Evolutionary conservation across 2,888 invertebrate species (phyloP), one percentile per base, ranked within the genome.

Genomic region (Chloroclysta siterata): DNA sequence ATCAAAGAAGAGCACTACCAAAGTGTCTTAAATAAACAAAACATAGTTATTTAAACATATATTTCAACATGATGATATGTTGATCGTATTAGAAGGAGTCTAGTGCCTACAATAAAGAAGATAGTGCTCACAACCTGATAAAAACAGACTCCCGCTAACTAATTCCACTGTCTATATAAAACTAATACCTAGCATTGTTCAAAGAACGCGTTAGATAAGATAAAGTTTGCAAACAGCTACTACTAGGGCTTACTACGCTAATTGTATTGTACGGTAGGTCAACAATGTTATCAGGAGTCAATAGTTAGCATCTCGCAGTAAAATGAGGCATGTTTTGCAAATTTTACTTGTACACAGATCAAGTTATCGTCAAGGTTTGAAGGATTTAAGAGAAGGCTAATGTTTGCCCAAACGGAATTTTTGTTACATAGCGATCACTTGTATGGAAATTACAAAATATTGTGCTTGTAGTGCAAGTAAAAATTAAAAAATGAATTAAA

Each of bases 141-240:
- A 22, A 53, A 41, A 48, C n/a, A 29, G 22, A 36, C 41, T 48
- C 62, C 46, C 52, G 53, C 47, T 4, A 13, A 15, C 15, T 60
- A 53, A 48, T 41, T 11, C 53, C 15, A 53, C 29, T 15, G 17
- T 29, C 48, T 50, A 41, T 29, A 42, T 17, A 60, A 47, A 48
- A 53, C 13, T 6, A 39, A 59, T 42, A 22, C 41, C 29, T 62
- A 39, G 41, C 56, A 51, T 63, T 58, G 54, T 59, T 51, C 33
- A 59, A 50, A 54, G 42, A 46, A 46, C 11, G 62, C 33, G 29
- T 39, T n/a, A 59, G 63, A 59, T 63, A 47, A 63, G 58, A 54
- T 47, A 58, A 28, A n/a, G 17, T 46, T 44, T 22, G 14, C 44
- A 48, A 42, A 39, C 28, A 39, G 46, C 44, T 47, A 53, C 47